Evolutionary conservation across 2,797 vertebrate genomes (phyloP).

Genomic region (Tapirus indicus): DNA sequence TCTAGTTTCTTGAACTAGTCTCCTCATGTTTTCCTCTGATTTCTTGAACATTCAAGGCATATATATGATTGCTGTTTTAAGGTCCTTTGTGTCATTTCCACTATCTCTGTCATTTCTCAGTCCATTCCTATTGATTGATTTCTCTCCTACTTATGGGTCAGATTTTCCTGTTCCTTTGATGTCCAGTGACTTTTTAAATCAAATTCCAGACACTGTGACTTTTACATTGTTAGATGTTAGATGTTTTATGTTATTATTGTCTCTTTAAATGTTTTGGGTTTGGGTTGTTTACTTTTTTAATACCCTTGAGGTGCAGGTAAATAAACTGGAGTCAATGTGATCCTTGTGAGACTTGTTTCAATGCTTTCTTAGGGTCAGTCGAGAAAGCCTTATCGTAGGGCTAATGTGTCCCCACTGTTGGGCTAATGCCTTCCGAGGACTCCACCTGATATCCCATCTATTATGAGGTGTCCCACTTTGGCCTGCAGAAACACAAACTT

Average conservation of each 20-base stretch:
- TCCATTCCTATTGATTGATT: neutral
- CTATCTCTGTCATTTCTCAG: too few species aligned
- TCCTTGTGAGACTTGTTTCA: neutral
- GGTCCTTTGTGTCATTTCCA: neutral
- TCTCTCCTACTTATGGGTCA: neutral
- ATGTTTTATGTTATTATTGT: neutral
- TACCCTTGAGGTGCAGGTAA: neutral
- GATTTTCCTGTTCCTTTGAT: neutral
- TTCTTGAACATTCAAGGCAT: neutral
- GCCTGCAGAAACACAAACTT: neutral
- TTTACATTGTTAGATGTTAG: neutral
- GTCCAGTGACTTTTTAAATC: neutral
- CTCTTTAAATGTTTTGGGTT: neutral
- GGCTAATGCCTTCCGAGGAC: neutral
- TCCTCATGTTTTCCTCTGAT: too few species aligned
- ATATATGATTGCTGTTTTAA: neutral
- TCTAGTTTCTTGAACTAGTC: neutral
- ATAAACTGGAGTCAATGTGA: neutral
- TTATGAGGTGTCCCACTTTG: fast-evolving
- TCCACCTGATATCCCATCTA: too few species aligned
- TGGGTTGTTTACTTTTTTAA: neutral
- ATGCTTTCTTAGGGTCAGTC: neutral
- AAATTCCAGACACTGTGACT: neutral
- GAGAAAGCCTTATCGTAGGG: too few species aligned
- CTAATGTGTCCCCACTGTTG: too few species aligned